phyloP scores from a whole-genome alignment of 2,113 vertebrate species.

The Dryoscopus gambensis region DNA sequence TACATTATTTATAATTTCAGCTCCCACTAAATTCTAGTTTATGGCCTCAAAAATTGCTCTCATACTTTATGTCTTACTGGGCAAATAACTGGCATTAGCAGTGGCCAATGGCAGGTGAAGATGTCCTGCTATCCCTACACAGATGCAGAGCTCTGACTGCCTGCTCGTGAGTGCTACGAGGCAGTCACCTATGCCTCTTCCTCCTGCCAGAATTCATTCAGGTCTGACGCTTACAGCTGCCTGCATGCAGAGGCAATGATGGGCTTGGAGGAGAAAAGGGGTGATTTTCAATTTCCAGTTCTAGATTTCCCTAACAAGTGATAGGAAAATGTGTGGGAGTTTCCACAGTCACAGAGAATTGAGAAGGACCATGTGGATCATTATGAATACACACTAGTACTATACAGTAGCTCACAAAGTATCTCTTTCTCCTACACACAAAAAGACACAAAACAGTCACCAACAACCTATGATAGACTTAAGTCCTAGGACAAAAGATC shows the following conservation, averaged over 20 bases:
- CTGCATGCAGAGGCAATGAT: neutral
- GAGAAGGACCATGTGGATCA: neutral
- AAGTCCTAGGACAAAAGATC: neutral
- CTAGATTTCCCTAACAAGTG: neutral
- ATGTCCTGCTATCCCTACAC: neutral
- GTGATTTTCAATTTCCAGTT: neutral
- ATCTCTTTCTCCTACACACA: neutral
- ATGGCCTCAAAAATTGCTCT: neutral
- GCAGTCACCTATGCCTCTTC: neutral
- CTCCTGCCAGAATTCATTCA: neutral
- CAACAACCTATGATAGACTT: neutral
- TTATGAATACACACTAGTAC: neutral
- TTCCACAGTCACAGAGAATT: neutral
- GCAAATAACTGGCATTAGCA: neutral
- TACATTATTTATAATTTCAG: neutral
- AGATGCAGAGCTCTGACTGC: neutral
- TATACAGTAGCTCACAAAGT: neutral
- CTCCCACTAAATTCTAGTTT: neutral
- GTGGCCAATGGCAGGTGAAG: neutral
- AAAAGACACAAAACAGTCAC: neutral
- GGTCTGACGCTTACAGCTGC: neutral
- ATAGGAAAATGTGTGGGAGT: neutral
- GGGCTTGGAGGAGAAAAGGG: neutral
- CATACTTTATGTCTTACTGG: neutral
- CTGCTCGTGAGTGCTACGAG: neutral